Base-by-base conservation (phyloP, 2,888 invertebrate species). In the Selenia dentaria region DNA sequence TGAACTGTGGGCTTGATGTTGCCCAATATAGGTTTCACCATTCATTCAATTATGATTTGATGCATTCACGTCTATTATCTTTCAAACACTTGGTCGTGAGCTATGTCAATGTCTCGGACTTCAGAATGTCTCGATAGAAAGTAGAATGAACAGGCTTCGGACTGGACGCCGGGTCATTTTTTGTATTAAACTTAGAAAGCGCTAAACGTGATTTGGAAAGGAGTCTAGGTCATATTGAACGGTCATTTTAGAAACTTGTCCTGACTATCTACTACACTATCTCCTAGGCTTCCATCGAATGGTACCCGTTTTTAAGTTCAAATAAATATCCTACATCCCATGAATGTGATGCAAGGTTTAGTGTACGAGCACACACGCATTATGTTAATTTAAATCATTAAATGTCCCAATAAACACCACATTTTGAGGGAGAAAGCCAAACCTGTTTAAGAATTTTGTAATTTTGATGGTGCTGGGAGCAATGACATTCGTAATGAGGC, bases 1-100 rank as follows among this genome's bases (percentile, higher is more conserved):
- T 79, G 80, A 83, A 78, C 78, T 68, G 83, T 78, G 75, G 78
- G 78, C 72, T 76, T 81, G 48, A 34, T 52, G 60, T 87, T 84
- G 65, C 82, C 71, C 79, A 83, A 87, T 70, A 69, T 14, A 27
- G 9, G 35, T 82, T 80, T 74, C 79, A 64, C 76, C 76, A 82
- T 56, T 63, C 58, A 44, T 34, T 45, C 34, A 29, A 11, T 35
- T 32, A 38, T 41, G 16, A 29, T 33, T 42, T 29, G n/a, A 27
- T n/a, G 18, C 27, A 25, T 12, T 9, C 26, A 16, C 10, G 3
- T 36, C 28, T 22, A n/a, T n/a, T n/a, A 34, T 16, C 11, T 11
- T 25, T 6, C 11, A 8, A 5, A 32, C 18, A 10, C n/a, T 32
- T 31, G 27, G 10, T 11, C 10, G 24, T 6, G 2, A 24, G 10